Conservation (phyloP, 2,113 vertebrate genomes). For the Elephas maximus region DNA sequence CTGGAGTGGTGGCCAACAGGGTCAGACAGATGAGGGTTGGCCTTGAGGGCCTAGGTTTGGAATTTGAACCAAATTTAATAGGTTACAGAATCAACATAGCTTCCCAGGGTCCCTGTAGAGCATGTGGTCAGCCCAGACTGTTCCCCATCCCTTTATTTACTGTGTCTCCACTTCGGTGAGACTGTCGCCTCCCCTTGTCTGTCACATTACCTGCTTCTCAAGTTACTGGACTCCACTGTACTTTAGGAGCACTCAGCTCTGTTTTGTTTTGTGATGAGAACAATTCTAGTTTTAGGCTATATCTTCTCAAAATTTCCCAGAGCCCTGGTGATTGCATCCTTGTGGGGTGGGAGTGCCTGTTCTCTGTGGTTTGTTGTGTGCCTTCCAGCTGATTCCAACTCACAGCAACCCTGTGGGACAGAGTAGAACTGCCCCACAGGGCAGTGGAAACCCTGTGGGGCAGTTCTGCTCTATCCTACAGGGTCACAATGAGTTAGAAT, state of each 20-base stretch:
- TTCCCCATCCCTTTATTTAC: not conserved
- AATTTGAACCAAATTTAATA: not conserved
- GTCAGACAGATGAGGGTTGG: not conserved
- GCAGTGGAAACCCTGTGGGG: no score
- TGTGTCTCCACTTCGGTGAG: rapidly evolving
- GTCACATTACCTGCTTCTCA: not conserved
- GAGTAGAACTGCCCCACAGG: not conserved
- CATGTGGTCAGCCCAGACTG: not conserved
- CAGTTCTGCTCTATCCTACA: no score
- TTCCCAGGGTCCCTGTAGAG: not conserved
- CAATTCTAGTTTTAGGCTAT: no score
- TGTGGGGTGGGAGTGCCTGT: not conserved
- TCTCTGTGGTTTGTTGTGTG: not conserved
- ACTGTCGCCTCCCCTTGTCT: rapidly evolving
- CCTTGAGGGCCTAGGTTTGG: not conserved
- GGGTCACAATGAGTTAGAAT: no score
- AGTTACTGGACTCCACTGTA: not conserved
- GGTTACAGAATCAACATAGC: not conserved
- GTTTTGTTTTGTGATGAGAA: not conserved
- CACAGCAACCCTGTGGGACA: not conserved
- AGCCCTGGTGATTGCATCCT: not conserved
- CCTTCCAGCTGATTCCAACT: not conserved
- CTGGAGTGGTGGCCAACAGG: not conserved
- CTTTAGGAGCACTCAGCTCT: not conserved
- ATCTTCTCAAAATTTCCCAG: not conserved